A percentile compares a stretch with the other conserved stretches of the same genome.
These are phyloP conservation scores for Toxotes lorentzi DNA, from an alignment of 2,797 vertebrate species.

Conservation along the genomic window DNA sequence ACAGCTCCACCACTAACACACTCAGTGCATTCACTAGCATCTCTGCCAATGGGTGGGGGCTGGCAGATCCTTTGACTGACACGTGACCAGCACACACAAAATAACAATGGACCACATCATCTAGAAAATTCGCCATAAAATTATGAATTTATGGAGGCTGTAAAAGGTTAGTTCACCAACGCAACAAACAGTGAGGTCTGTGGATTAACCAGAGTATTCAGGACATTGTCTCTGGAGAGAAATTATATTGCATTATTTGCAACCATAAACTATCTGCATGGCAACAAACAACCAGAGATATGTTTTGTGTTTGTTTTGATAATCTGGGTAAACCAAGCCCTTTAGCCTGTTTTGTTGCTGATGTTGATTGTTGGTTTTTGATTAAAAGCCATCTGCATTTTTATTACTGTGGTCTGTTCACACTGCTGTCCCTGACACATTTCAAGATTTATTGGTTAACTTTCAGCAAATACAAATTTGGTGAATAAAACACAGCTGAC, in stretches of 20 bases:
- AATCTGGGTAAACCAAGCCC: no score
- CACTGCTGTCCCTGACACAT: background rate
- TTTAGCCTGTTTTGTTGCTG: no score
- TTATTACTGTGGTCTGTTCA: background rate
- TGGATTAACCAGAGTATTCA: background rate
- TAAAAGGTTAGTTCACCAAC: background rate
- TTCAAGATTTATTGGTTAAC: background rate
- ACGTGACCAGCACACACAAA: slow-evolving; percentile 10
- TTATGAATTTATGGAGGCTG: no score
- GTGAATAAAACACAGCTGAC: no score
- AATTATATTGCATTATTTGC: no score
- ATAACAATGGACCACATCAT: slow-evolving; percentile 25
- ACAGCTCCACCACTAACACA: background rate
- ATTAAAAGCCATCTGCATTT: background rate
- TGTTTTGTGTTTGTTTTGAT: no score
- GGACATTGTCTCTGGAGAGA: no score
- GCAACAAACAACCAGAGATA: no score
- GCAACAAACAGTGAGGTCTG: background rate
- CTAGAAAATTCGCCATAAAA: background rate
- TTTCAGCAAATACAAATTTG: background rate
- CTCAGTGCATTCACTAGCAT: background rate
- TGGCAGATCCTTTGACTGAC: background rate
- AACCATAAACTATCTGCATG: no score
- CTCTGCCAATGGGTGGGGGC: background rate
- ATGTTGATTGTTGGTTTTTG: background rate